phyloP scores from a whole-genome alignment of 2,888 invertebrate species.

The Zhengitettix transpicula region DNA sequence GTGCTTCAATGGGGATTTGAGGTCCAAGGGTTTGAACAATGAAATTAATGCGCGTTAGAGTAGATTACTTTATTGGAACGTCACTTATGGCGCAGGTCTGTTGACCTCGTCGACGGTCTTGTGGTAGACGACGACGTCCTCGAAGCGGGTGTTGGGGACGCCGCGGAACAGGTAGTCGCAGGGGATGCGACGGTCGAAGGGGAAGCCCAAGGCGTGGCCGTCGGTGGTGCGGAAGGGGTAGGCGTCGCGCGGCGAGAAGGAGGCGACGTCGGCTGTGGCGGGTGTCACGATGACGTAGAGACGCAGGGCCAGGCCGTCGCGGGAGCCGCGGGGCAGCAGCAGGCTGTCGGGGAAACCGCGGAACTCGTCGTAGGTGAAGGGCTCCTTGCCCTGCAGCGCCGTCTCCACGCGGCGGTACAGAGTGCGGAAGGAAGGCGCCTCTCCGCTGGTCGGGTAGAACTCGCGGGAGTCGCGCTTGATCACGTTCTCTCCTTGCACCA shows the following conservation, averaged over 20 bases:
- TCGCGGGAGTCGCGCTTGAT: constrained; percentile 51
- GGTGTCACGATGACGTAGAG: constrained; percentile 41
- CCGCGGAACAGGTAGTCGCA: constrained; percentile 19
- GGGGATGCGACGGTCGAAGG: constrained; percentile 36
- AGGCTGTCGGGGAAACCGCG: constrained; percentile 55
- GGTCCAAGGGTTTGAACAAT: too few species aligned
- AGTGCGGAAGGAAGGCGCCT: constrained; percentile 45
- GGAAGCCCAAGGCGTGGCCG: constrained; percentile 37
- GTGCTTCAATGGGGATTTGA: too few species aligned
- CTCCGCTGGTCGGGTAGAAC: constrained; percentile 41
- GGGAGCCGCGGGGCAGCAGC: constrained; percentile 50
- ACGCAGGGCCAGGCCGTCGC: constrained; percentile 44
- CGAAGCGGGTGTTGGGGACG: constrained; percentile 41
- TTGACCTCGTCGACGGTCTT: constrained; percentile 19
- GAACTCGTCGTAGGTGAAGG: constrained; percentile 29
- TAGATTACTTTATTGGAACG: too few species aligned
- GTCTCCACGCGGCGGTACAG: constrained; percentile 43
- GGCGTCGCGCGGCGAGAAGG: constrained; percentile 26
- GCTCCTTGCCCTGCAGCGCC: constrained; percentile 33
- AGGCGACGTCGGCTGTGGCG: constrained; percentile 19
- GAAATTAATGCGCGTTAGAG: too few species aligned
- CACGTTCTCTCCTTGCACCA: constrained; percentile 45
- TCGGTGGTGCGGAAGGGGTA: constrained; percentile 28
- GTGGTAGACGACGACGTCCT: constrained; percentile 44
- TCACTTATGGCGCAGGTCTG: neutral